A percentile compares a stretch with the other conserved stretches of the same genome.
Conservation (phyloP, 1,140 invertebrate species). For the Gryllus bimaculatus region DNA sequence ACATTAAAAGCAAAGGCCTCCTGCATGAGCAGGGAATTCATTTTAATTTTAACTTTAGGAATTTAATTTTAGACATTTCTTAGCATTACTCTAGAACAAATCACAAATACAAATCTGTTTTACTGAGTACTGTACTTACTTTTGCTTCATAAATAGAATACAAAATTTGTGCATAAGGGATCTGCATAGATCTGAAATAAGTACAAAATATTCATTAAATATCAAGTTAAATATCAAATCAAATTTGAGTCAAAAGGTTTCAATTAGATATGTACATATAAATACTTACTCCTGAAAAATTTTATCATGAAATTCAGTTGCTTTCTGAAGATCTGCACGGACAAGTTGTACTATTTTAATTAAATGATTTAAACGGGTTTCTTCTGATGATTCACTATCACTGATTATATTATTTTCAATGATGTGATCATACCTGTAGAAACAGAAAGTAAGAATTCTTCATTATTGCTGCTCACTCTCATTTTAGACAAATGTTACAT, state of each 20-base stretch:
- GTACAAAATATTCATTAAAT: conserved; percentile 20
- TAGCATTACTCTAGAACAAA: too few species aligned
- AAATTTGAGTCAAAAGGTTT: too few species aligned
- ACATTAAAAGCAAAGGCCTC: too few species aligned
- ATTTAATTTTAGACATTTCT: too few species aligned
- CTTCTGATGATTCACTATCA: conserved; percentile 35
- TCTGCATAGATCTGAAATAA: conserved; percentile 51
- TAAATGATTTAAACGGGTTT: conserved; percentile 57
- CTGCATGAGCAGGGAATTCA: too few species aligned
- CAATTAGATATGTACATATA: neutral
- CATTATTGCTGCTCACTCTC: too few species aligned
- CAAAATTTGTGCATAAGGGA: conserved; percentile 57
- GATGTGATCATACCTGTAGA: conserved; percentile 54
- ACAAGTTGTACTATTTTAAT: conserved; percentile 75
- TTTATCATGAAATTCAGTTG: conserved; percentile 70
- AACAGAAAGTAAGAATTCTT: neutral
- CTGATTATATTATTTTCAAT: conserved; percentile 55
- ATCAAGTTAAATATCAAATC: neutral
- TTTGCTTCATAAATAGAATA: conserved; percentile 70
- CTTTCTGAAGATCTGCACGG: conserved; percentile 68
- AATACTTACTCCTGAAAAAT: conserved; percentile 52
- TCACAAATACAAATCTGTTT: neutral
- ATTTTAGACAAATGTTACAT: neutral
- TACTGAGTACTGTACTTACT: conserved; percentile 32
- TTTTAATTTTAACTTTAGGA: too few species aligned